phyloP scores from a whole-genome alignment of 2,888 invertebrate species.

The Agonum fuliginosum region DNA sequence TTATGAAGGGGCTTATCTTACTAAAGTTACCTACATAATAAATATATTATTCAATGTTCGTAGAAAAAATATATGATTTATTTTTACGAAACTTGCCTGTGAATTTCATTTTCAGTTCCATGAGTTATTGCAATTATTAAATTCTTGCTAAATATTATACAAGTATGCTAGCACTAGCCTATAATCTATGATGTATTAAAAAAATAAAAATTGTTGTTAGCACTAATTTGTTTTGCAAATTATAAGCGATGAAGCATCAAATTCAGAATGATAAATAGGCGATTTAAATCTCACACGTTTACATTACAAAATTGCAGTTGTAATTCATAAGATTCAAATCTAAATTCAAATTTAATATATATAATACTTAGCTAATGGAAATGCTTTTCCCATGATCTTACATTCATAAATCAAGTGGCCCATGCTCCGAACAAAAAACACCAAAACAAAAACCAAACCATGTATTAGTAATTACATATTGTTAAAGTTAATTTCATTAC shows the following conservation, averaged over 20 bases:
- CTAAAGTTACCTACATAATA: too few species aligned
- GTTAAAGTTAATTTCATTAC: slow-evolving; percentile 36
- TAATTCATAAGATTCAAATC: slow-evolving; percentile 5
- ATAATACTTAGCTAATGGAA: slow-evolving; percentile 21
- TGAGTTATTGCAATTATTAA: too few species aligned
- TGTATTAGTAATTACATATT: slow-evolving; percentile 34
- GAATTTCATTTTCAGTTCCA: too few species aligned
- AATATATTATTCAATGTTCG: too few species aligned
- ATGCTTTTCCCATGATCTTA: slow-evolving; percentile 3
- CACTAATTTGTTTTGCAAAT: too few species aligned
- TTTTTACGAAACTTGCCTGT: too few species aligned
- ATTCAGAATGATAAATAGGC: slow-evolving; percentile 7
- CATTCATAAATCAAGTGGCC: slow-evolving; percentile 14
- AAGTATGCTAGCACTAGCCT: too few species aligned
- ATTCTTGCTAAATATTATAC: too few species aligned
- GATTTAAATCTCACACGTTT: slow-evolving; percentile 2
- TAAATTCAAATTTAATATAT: slow-evolving; percentile 34
- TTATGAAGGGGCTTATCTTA: too few species aligned
- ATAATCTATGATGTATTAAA: too few species aligned
- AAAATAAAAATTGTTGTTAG: too few species aligned
- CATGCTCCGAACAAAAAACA: slow-evolving; percentile 2
- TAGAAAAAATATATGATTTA: too few species aligned
- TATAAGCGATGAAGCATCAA: background rate
- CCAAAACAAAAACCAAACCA: background rate
- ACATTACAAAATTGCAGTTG: slow-evolving; percentile 8